Evolutionary conservation across 2,113 vertebrate species (phyloP).

Genomic region (Eulemur rufifrons): DNA sequence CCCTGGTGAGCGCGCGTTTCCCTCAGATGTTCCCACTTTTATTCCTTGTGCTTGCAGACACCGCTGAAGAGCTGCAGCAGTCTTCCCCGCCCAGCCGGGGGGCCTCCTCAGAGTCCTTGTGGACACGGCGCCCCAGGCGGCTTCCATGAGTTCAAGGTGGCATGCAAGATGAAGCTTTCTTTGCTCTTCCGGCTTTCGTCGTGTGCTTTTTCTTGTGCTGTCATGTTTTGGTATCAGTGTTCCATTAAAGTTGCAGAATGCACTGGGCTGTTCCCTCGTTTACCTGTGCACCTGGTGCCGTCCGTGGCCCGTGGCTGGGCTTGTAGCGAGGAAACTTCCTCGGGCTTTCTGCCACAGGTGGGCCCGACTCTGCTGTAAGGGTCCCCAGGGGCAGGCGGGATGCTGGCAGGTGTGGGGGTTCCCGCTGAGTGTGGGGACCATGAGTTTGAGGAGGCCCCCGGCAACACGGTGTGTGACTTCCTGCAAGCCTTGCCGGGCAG

Average conservation of each 20-base stretch:
- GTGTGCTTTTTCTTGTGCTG: slow-evolving; percentile 40
- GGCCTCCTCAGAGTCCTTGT: background rate
- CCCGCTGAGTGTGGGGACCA: background rate
- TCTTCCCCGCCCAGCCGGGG: background rate
- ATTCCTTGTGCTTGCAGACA: slow-evolving; percentile 6
- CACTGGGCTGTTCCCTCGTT: background rate
- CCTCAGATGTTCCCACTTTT: background rate
- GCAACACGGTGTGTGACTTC: background rate
- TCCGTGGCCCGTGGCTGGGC: background rate
- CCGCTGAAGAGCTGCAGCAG: background rate
- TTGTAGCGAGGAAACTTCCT: background rate
- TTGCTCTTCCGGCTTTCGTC: background rate
- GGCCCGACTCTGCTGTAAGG: background rate
- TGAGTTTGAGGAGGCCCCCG: background rate
- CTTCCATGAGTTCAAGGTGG: background rate
- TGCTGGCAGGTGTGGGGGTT: background rate
- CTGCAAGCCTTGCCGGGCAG: background rate
- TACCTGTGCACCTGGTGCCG: background rate
- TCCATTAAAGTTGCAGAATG: slow-evolving; percentile 56
- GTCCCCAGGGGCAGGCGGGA: background rate
- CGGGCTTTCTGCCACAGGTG: background rate
- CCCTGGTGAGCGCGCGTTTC: background rate
- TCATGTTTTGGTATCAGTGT: slow-evolving; percentile 51
- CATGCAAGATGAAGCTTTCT: background rate
- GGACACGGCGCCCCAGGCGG: background rate